Percentiles rank a stretch among this genome's conserved stretches.
These are phyloP conservation scores for Leguminivora glycinivorella DNA, from an alignment of 1,140 invertebrate genomes.

Conservation along the genomic window DNA sequence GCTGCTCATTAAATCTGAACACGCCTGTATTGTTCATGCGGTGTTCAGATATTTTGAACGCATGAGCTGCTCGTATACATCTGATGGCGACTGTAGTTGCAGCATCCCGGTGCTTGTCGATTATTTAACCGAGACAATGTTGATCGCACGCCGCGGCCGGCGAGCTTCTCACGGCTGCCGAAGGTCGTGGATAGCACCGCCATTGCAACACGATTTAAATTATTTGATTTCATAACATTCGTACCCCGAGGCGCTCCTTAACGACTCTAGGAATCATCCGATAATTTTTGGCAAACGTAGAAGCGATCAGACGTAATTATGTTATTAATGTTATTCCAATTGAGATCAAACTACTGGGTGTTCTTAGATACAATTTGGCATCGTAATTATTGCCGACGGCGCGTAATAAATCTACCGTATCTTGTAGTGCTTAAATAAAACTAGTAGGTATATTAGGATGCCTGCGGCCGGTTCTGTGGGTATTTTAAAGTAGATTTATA, in stretches of 20 bases:
- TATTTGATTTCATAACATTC: conserved; percentile 70
- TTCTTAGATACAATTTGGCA: conserved; percentile 10
- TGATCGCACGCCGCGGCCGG: conserved; percentile 56
- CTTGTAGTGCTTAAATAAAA: background rate
- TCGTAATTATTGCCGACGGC: conserved; percentile 2
- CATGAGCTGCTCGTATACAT: too few relatives aligned
- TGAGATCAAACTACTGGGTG: conserved; percentile 17
- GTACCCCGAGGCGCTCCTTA: conserved; percentile 49
- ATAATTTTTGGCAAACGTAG: conserved; percentile 28
- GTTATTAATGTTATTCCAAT: conserved; percentile 25
- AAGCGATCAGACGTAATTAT: conserved; percentile 28
- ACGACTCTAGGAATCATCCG: conserved; percentile 33
- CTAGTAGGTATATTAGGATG: background rate
- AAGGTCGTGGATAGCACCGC: conserved; percentile 66
- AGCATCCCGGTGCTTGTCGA: conserved; percentile 60
- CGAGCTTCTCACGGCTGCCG: conserved; percentile 65
- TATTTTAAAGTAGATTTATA: too few relatives aligned
- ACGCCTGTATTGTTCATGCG: too few relatives aligned
- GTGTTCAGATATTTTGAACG: too few relatives aligned
- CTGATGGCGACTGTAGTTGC: conserved; percentile 61
- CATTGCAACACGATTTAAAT: conserved; percentile 73
- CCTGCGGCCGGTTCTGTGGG: too few relatives aligned
- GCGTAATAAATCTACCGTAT: background rate
- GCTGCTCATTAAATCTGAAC: too few relatives aligned
- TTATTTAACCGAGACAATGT: conserved; percentile 73